Percentiles rank a stretch among this genome's conserved stretches.
These are phyloP conservation scores for Chironomus riparius DNA, from an alignment of 2,888 invertebrate species.

Conservation along the genomic window DNA sequence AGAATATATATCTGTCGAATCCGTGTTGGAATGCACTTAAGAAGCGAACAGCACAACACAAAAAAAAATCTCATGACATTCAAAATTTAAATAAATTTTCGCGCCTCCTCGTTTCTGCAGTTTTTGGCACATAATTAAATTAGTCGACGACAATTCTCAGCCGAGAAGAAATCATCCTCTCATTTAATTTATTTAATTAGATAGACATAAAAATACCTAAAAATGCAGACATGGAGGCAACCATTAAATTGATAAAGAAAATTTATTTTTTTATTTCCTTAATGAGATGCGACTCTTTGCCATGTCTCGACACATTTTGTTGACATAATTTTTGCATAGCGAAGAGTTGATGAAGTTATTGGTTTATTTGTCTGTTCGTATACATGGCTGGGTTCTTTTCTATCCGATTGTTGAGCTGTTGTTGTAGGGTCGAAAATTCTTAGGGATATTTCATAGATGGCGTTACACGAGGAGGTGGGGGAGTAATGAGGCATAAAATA, in stretches of 20 bases:
- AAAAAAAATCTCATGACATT: background rate
- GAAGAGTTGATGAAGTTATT: too few species aligned
- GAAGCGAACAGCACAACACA: background rate
- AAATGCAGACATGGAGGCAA: background rate
- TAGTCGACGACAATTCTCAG: background rate
- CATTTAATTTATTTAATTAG: slow-evolving; percentile 4
- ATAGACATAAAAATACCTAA: background rate
- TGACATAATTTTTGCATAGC: background rate
- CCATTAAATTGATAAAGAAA: background rate
- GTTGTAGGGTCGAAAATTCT: too few species aligned
- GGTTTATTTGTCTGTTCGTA: too few species aligned
- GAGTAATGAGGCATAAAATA: too few species aligned
- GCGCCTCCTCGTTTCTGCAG: background rate
- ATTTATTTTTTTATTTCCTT: background rate
- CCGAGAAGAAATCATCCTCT: background rate
- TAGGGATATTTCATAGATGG: too few species aligned
- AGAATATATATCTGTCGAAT: background rate
- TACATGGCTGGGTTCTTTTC: too few species aligned
- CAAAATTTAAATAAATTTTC: background rate
- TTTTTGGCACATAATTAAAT: slow-evolving; percentile 16
- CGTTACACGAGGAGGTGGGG: too few species aligned
- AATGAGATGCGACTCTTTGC: background rate
- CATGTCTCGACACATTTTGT: background rate
- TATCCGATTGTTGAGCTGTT: too few species aligned
- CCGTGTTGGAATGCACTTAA: slow-evolving; percentile 24